Evolutionary conservation across 2,888 invertebrate genomes (phyloP).

Genomic region (Crossocerus cetratus): DNA sequence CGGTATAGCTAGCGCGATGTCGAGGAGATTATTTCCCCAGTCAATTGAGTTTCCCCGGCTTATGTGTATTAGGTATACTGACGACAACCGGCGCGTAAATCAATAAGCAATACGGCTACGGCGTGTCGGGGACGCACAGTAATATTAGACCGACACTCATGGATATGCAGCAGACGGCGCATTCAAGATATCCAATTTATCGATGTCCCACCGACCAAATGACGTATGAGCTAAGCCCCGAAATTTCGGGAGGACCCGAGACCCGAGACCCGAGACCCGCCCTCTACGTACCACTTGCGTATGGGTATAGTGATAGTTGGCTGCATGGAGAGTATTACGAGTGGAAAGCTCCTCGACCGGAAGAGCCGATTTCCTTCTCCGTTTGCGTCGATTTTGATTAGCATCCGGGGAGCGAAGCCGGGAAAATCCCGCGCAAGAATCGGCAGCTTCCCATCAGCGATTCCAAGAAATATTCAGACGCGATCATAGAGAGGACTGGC

Average conservation of each 20-base stretch:
- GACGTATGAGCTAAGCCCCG: background rate
- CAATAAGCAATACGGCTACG: conserved; percentile 7
- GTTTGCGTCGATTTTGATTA: background rate
- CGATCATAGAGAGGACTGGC: background rate
- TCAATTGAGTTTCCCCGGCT: too few relatives aligned
- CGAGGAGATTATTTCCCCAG: too few relatives aligned
- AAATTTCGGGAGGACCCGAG: background rate
- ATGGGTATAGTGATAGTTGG: background rate
- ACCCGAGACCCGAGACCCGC: background rate
- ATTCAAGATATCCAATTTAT: conserved; percentile 14
- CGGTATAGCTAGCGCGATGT: too few relatives aligned
- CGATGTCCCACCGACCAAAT: background rate
- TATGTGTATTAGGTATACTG: background rate
- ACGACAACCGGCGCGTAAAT: background rate
- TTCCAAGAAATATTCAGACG: background rate
- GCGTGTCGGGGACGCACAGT: background rate
- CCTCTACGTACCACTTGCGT: background rate
- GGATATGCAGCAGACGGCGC: conserved; percentile 8
- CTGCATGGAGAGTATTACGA: background rate
- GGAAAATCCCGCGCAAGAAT: background rate
- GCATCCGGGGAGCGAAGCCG: background rate
- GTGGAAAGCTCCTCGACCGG: background rate
- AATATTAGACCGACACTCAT: conserved; percentile 6
- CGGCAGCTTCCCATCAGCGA: background rate
- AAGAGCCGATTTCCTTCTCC: too few relatives aligned